A percentile compares a stretch with the other conserved stretches of the same genome.
phyloP scores from a whole-genome alignment of 2,888 invertebrate species.

The Taenaris catops region DNA sequence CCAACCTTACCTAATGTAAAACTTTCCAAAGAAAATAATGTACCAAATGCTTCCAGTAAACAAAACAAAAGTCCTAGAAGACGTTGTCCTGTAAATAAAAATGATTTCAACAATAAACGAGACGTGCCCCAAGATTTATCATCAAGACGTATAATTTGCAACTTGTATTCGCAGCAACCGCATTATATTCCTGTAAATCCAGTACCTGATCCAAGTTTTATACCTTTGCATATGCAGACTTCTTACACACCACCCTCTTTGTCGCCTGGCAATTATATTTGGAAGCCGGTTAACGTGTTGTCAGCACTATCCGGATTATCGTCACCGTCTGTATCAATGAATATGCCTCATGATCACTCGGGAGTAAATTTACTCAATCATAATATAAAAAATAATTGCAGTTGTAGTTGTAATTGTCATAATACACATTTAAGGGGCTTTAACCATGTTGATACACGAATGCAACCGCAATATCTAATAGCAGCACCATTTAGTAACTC shows the following conservation, averaged over 20 bases:
- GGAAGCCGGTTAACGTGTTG: conserved; percentile 43
- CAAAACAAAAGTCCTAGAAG: not conserved
- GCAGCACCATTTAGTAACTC: conserved; percentile 36
- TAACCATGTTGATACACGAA: conserved; percentile 25
- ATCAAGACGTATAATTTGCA: conserved; percentile 5
- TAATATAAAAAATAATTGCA: conserved; percentile 18
- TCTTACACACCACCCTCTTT: conserved; percentile 27
- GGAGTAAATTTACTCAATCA: conserved; percentile 16
- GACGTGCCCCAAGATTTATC: conserved; percentile 36
- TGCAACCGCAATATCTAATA: conserved; percentile 41
- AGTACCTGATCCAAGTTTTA: conserved; percentile 15
- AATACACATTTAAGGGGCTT: conserved; percentile 7
- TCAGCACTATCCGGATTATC: conserved; percentile 26
- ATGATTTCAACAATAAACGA: not conserved
- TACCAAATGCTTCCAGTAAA: not conserved
- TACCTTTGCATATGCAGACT: conserved; percentile 32
- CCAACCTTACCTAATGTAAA: not conserved
- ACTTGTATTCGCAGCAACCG: conserved; percentile 1
- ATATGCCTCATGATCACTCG: conserved; percentile 14
- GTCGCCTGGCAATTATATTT: conserved; percentile 40
- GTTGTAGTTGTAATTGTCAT: conserved; percentile 49
- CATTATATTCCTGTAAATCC: conserved; percentile 9
- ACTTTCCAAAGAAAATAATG: not conserved
- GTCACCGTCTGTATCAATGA: conserved; percentile 20
- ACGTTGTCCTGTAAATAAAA: not conserved